Conservation (phyloP, 2,888 invertebrate genomes). For the Tiphia femorata region DNA sequence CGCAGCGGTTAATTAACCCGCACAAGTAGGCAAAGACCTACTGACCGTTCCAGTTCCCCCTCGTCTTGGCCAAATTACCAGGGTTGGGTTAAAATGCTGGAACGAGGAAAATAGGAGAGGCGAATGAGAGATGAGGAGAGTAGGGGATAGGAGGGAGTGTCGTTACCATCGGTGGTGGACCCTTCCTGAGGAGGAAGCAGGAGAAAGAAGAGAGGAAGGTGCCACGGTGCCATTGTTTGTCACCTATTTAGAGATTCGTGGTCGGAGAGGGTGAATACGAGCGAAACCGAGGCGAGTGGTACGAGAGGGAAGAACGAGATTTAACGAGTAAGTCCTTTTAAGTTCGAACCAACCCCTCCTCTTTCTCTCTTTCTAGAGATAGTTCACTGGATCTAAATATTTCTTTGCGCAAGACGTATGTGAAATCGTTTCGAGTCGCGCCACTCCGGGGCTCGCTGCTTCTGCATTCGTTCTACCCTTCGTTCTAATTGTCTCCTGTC, state of each 20-base stretch:
- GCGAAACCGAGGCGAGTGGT: background rate
- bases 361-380: conserved; percentile 23
- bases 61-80: conserved; percentile 30
- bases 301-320: background rate
- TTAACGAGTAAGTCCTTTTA: conserved; percentile 39
- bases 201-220: background rate
- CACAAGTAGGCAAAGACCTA: conserved; percentile 15
- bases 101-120: background rate
- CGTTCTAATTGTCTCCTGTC: background rate
- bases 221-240: conserved; percentile 20
- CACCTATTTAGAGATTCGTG: conserved; percentile 14
- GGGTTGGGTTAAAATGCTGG: conserved; percentile 15
- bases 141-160: background rate
- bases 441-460: background rate
- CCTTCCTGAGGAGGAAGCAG: background rate
- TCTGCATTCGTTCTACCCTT: background rate
- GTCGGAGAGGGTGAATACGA: background rate
- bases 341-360: conserved; percentile 29
- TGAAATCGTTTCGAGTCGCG: conserved; percentile 6
- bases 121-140: background rate
- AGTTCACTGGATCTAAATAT: no score
- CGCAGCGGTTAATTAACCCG: conserved; percentile 35
- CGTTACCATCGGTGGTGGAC: no score
- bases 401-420: no score
- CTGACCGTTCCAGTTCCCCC: conserved; percentile 26